These are phyloP conservation scores for Oscheius sp. DNA, from an alignment of 1,140 invertebrate species.

Conservation along the genomic window DNA sequence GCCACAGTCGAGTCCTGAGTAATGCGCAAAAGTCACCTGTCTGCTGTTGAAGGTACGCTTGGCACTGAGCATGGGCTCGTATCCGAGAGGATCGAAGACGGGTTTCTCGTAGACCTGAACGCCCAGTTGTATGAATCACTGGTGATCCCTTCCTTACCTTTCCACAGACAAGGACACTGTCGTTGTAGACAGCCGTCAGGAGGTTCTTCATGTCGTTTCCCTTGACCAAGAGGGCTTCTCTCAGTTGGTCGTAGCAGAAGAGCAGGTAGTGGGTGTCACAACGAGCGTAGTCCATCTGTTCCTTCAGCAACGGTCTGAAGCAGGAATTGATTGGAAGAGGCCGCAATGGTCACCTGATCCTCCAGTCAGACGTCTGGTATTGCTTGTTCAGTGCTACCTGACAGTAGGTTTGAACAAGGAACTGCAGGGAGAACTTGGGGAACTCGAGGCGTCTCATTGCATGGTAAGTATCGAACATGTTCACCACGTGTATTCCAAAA, in stretches of 20 bases:
- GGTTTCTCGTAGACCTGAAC: conserved; percentile 78
- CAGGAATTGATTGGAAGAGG: not conserved
- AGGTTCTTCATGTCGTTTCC: not conserved
- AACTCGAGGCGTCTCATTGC: conserved; percentile 73
- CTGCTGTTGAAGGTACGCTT: conserved; percentile 78
- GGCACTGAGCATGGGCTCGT: conserved; percentile 73
- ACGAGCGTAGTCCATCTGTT: conserved; percentile 82
- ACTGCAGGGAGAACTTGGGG: conserved; percentile 73
- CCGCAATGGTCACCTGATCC: conserved; percentile 64
- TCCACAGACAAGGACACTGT: conserved; percentile 72
- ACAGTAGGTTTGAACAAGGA: conserved; percentile 78
- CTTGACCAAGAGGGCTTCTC: conserved; percentile 18
- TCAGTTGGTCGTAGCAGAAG: conserved; percentile 76
- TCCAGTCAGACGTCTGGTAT: conserved; percentile 92
- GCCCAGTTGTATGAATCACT: conserved; percentile 10
- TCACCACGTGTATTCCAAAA: conserved; percentile 88
- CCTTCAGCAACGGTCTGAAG: conserved; percentile 76
- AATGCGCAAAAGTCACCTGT: conserved; percentile 43
- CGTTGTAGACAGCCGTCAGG: conserved; percentile 69
- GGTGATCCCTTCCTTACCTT: conserved; percentile 56
- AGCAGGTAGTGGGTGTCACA: conserved; percentile 92
- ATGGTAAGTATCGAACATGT: conserved; percentile 92
- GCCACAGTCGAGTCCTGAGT: too few species aligned
- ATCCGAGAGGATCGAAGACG: conserved; percentile 71
- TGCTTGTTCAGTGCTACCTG: conserved; percentile 78